Evolutionary conservation across 2,888 invertebrate species (phyloP).

Genomic region (Acrobasis suavella): DNA sequence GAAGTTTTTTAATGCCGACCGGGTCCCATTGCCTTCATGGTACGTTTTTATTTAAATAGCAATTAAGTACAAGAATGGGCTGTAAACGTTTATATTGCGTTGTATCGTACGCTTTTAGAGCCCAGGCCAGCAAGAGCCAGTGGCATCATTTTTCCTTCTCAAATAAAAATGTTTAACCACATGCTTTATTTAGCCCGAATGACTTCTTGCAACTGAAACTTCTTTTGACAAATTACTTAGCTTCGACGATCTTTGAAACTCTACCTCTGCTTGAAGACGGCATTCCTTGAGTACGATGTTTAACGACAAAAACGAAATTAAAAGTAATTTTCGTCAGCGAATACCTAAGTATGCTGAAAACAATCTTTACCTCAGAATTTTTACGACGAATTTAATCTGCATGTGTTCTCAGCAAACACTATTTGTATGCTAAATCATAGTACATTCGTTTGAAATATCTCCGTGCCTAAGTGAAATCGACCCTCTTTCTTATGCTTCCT

Average conservation of each 20-base stretch:
- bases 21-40: slow-evolving; percentile 68
- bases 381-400: not conserved
- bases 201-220: slow-evolving; percentile 23
- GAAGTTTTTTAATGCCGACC: slow-evolving; percentile 50
- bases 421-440: slow-evolving; percentile 12
- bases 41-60: slow-evolving; percentile 78
- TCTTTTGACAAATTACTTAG: slow-evolving; percentile 11
- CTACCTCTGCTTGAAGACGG: not conserved
- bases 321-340: not conserved
- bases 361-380: not conserved
- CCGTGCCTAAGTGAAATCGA: slow-evolving; percentile 17
- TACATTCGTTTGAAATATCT: not conserved
- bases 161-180: slow-evolving; percentile 46
- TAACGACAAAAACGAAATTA: slow-evolving; percentile 1
- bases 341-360: no score
- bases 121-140: slow-evolving; percentile 50
- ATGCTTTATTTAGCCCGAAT: slow-evolving; percentile 30
- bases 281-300: not conserved
- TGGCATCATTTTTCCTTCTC: slow-evolving; percentile 62
- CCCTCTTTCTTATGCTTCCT: slow-evolving; percentile 26
- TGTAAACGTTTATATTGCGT: slow-evolving; percentile 72
- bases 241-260: slow-evolving; percentile 9
- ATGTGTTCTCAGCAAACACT: not conserved
- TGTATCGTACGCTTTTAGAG: slow-evolving; percentile 66
- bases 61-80: slow-evolving; percentile 79